phyloP scores from a whole-genome alignment of 2,797 vertebrate species.

The Gobionotothen gibberifrons region DNA sequence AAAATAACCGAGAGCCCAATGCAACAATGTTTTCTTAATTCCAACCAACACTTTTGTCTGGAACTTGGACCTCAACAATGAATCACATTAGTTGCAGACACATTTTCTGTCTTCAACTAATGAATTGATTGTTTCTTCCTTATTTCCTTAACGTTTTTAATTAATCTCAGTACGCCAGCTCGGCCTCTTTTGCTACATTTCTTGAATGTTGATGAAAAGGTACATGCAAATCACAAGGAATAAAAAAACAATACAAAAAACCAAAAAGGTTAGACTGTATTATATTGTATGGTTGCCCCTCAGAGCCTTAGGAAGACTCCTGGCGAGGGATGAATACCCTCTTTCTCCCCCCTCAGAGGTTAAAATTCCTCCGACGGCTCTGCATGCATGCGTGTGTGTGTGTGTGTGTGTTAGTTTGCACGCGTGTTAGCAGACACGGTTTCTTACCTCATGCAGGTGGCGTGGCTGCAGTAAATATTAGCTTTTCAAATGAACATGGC shows the following conservation, averaged over 20 bases:
- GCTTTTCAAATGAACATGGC: constrained; percentile 82
- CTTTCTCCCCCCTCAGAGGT: constrained; percentile 65
- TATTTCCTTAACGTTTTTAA: not conserved
- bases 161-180: not conserved
- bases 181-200: not conserved
- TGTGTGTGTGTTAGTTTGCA: constrained; percentile 52
- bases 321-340: constrained; percentile 63
- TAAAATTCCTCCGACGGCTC: constrained; percentile 58
- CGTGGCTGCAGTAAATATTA: constrained; percentile 84
- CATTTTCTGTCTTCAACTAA: not conserved
- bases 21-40: not conserved
- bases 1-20: not conserved
- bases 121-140: not conserved
- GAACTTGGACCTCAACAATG: not conserved
- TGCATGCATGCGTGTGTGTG: constrained; percentile 20
- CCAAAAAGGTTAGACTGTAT: not conserved
- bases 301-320: constrained; percentile 32
- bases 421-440: constrained; percentile 49
- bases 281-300: not conserved
- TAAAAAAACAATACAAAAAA: not conserved
- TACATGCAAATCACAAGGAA: not conserved
- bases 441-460: constrained; percentile 74
- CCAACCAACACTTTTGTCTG: not conserved
- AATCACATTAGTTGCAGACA: not conserved
- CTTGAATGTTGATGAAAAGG: not conserved